Base-by-base conservation (phyloP, 2,888 invertebrate species). In the Andrena camellia region DNA sequence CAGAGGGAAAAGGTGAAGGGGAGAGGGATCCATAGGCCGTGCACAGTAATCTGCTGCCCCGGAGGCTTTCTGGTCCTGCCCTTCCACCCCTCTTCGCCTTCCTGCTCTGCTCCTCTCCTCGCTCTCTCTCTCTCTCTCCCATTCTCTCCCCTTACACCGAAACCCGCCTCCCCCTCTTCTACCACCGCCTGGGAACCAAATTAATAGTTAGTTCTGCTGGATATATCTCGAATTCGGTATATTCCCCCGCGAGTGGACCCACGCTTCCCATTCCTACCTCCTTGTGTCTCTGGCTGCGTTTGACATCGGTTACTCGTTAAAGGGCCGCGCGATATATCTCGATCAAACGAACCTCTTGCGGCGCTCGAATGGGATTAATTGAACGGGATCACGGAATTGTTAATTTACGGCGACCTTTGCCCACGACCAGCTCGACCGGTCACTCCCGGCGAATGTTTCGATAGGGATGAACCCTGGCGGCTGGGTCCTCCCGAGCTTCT, bases 201-300 rank as follows among this genome's bases (percentile, higher is more conserved):
- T 94, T 94, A 93, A 93, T 93, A 94, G 93, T 92, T 91, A 89
- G 92, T 92, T 91, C 91, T 90, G 89, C 86, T 87, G 90, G 89
- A 91, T 91, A 90, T 90, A 90, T 92, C 92, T 91, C 90, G 90
- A 88, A 91, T 92, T 91, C 89, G 85, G 88, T 90, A 87, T 92
- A 91, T 92, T 88, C 90, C 87, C 91, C 78, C 78, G 77, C 81
- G 83, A 89, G 70, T 87, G 86, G 42, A 87, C 82, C 88, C 82
- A 31, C 60, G 76, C 75, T 71, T 81, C 85, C 87, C 86, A 76
- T 81, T 78, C 81, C 83, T 70, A 63, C 73, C 54, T 68, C 60
- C 83, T 75, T 73, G 77, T 73, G 72, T 89, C 88, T 83, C 86
- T 81, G 80, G 86, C 89, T 89, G 89, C 85, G 89, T 89, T 88